Conservation (phyloP, 2,888 invertebrate genomes). For the Platycheirus albimanus region DNA sequence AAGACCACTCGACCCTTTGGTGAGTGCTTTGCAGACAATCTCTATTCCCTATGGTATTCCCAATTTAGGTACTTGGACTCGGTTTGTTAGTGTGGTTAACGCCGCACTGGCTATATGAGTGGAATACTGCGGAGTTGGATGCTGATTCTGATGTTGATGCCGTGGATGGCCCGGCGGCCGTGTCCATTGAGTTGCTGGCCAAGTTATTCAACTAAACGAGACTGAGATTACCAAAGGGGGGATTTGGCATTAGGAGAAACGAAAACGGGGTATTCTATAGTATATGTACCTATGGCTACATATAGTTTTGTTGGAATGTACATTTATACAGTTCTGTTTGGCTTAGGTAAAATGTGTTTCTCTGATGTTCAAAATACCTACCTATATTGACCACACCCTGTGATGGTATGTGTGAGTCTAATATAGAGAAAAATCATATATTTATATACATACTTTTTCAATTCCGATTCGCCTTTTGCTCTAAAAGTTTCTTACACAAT, state of each 20-base stretch:
- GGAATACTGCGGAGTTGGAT: too few species aligned
- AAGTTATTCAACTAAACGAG: conserved; percentile 20
- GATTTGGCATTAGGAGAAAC: conserved; percentile 28
- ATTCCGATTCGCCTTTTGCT: conserved; percentile 24
- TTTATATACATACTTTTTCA: conserved; percentile 52
- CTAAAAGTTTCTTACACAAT: conserved; percentile 7
- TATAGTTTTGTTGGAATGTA: conserved; percentile 32
- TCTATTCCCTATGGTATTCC: conserved; percentile 71
- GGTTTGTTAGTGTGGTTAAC: conserved; percentile 62
- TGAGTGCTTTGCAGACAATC: conserved; percentile 64
- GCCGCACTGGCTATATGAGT: not conserved
- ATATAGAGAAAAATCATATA: conserved; percentile 59
- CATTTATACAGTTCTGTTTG: conserved; percentile 46
- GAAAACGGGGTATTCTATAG: conserved; percentile 40
- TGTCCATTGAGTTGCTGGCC: conserved; percentile 72
- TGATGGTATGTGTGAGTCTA: conserved; percentile 51
- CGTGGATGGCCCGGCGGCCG: conserved; percentile 27
- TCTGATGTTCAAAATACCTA: conserved; percentile 31
- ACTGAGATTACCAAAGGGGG: conserved; percentile 56
- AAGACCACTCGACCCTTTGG: conserved; percentile 71
- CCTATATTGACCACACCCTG: conserved; percentile 72
- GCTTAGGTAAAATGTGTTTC: conserved; percentile 67
- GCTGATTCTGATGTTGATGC: not conserved
- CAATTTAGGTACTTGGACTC: conserved; percentile 60
- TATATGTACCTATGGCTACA: not conserved